These are phyloP conservation scores for Tragelaphus oryx DNA, from an alignment of 2,797 vertebrate genomes.

Conservation along the genomic window DNA sequence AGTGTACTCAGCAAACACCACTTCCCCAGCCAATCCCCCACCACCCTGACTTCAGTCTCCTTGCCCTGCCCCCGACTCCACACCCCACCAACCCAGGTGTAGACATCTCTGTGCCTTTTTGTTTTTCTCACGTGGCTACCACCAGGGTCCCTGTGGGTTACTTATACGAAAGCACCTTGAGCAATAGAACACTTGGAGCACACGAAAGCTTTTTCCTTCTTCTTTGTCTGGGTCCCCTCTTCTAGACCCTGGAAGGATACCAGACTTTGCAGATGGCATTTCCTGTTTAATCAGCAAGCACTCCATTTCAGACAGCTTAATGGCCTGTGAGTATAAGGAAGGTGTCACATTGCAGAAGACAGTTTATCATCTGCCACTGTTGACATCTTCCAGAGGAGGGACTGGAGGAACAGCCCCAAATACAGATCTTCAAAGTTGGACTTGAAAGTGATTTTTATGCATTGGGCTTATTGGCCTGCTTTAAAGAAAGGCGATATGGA, in stretches of 20 bases:
- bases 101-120: background rate
- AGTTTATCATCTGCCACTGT: background rate
- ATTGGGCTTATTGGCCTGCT: background rate
- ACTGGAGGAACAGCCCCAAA: background rate
- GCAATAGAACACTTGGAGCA: background rate
- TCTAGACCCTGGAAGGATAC: background rate
- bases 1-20: background rate
- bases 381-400: background rate
- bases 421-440: background rate
- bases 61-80: accelerated
- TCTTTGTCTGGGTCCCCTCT: background rate
- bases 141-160: background rate
- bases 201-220: background rate
- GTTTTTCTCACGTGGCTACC: accelerated
- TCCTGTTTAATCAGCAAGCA: constrained; percentile 45
- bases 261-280: constrained; percentile 13
- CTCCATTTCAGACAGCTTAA: constrained; percentile 8
- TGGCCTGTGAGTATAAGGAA: constrained; percentile 12
- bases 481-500: background rate
- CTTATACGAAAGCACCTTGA: background rate
- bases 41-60: accelerated
- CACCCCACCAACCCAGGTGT: background rate
- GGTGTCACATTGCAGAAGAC: background rate
- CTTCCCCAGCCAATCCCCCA: accelerated
- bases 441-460: background rate